Percentiles rank a stretch among this genome's conserved stretches.
phyloP scores from a whole-genome alignment of 37 sponge, comb jelly and placozoan species.

The Aphrocallistes beatrix region DNA sequence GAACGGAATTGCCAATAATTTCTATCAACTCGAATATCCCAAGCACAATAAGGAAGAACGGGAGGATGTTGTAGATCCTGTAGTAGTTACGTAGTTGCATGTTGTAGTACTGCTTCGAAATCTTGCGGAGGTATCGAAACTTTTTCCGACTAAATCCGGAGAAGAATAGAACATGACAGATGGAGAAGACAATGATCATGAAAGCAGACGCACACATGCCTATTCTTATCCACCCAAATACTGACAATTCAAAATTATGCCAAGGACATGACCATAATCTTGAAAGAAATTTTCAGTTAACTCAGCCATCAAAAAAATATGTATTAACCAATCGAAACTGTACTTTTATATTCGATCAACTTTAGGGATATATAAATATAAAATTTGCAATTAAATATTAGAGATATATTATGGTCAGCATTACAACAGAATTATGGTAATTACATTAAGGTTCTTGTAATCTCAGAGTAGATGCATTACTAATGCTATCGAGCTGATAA shows the following conservation, averaged over 20 bases:
- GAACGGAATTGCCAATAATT: not conserved
- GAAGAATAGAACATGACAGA: not conserved
- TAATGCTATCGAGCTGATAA: too few relatives aligned
- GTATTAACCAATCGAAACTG: too few relatives aligned
- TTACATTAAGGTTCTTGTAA: too few relatives aligned
- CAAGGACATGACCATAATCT: too few relatives aligned
- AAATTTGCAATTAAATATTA: too few relatives aligned
- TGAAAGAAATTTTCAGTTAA: too few relatives aligned
- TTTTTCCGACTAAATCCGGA: not conserved
- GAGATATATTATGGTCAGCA: too few relatives aligned
- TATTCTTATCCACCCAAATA: not conserved
- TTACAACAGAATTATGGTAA: too few relatives aligned
- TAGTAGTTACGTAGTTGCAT: not conserved
- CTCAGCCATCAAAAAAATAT: too few relatives aligned
- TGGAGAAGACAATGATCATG: not conserved
- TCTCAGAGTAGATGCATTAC: too few relatives aligned
- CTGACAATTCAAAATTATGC: not conserved
- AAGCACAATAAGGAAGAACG: not conserved
- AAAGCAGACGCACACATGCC: not conserved
- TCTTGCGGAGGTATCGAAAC: not conserved
- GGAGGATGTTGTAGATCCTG: not conserved
- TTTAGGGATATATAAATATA: too few relatives aligned
- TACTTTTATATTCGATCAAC: too few relatives aligned
- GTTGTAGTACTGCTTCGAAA: conserved; percentile 6
- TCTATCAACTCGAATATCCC: not conserved